Conservation (phyloP, 2,113 vertebrate species). For the Eonycteris spelaea region DNA sequence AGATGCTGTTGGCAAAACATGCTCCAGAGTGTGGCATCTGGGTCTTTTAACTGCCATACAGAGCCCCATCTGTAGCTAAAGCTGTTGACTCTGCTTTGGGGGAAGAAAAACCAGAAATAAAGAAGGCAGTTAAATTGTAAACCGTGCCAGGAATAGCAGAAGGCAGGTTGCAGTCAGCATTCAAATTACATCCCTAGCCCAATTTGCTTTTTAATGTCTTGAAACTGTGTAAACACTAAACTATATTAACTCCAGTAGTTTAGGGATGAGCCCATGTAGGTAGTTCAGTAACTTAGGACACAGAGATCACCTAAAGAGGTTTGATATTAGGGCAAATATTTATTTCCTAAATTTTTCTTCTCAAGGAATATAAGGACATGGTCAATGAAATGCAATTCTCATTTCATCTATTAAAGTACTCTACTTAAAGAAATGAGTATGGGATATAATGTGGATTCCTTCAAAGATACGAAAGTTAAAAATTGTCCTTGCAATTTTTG, state of each 20-base stretch:
- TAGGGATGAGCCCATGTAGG: constrained; percentile 27
- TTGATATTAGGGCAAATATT: background rate
- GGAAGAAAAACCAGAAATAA: constrained; percentile 65
- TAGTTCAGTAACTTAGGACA: background rate
- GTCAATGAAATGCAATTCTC: background rate
- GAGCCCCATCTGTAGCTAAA: constrained; percentile 80
- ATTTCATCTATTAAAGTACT: background rate
- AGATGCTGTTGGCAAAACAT: constrained; percentile 75
- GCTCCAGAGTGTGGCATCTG: constrained; percentile 75
- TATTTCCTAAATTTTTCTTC: background rate
- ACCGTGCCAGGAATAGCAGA: constrained; percentile 72
- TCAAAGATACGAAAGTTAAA: background rate
- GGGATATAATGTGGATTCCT: background rate
- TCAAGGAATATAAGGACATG: background rate
- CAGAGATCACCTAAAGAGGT: background rate
- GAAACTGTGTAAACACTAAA: constrained; percentile 64
- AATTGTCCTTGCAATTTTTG: background rate
- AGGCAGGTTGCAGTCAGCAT: constrained; percentile 66
- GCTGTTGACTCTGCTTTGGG: constrained; percentile 76
- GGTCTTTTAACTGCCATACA: constrained; percentile 74
- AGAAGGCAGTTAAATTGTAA: constrained; percentile 70
- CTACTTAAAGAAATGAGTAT: background rate
- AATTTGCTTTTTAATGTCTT: constrained; percentile 75
- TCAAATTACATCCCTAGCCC: constrained; percentile 67
- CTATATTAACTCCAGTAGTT: constrained; percentile 66